A percentile compares a stretch with the other conserved stretches of the same genome.
These are phyloP conservation scores for Eurosta solidaginis DNA, from an alignment of 1,140 invertebrate species.

Conservation along the genomic window DNA sequence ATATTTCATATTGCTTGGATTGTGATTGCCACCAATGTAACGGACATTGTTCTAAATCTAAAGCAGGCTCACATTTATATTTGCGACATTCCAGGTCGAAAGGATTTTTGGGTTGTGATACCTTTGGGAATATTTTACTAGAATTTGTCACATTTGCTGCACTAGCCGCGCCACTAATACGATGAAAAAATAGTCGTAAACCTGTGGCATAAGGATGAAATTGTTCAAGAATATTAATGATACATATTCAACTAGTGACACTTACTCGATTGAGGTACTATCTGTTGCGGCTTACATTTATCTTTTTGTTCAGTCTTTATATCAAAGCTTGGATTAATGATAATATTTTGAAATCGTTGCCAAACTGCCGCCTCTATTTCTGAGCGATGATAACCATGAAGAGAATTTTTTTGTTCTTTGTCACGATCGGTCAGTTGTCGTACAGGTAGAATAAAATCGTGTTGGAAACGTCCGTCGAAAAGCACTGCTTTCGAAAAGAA, in stretches of 20 bases:
- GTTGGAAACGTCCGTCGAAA: slow-evolving; percentile 31
- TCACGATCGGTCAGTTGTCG: not conserved
- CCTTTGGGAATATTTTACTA: not conserved
- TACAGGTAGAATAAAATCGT: not conserved
- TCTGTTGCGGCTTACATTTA: too few relatives aligned
- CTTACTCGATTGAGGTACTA: not conserved
- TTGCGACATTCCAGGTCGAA: slow-evolving; percentile 22
- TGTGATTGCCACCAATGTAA: slow-evolving; percentile 22
- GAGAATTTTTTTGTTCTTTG: not conserved
- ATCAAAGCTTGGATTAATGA: not conserved
- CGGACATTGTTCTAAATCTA: slow-evolving; percentile 31
- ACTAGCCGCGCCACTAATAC: not conserved
- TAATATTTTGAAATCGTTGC: not conserved
- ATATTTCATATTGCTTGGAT: not conserved
- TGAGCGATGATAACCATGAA: not conserved
- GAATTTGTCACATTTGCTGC: not conserved
- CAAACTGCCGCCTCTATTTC: not conserved
- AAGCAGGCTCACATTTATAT: slow-evolving; percentile 18
- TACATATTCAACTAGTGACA: not conserved
- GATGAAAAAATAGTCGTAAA: slow-evolving; percentile 31
- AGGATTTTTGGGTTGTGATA: not conserved
- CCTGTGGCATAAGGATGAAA: slow-evolving; percentile 9
- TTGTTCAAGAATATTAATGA: not conserved
- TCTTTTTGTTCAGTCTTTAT: not conserved
- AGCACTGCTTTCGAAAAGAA: slow-evolving; percentile 29